phyloP scores from a whole-genome alignment of 2,797 vertebrate species.

The Enteromius anoplus region DNA sequence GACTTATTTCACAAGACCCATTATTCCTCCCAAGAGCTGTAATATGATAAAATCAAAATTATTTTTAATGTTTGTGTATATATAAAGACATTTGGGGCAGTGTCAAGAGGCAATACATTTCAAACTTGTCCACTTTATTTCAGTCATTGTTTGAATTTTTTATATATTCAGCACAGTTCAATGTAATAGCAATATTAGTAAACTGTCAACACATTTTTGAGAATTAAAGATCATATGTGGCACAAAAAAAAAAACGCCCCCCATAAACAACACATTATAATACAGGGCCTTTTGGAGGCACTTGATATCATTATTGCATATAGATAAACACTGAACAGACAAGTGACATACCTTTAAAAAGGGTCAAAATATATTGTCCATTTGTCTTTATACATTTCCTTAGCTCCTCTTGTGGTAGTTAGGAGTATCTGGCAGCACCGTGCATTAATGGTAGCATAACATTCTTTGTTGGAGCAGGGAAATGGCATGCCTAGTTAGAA shows the following conservation, averaged over 20 bases:
- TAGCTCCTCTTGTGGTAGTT: slow-evolving; percentile 64
- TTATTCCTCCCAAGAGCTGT: not conserved
- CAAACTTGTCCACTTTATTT: slow-evolving; percentile 72
- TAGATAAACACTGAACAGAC: slow-evolving; percentile 68
- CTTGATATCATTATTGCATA: slow-evolving; percentile 62
- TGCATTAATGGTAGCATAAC: slow-evolving; percentile 57
- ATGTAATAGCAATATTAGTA: slow-evolving; percentile 52
- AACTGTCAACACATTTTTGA: slow-evolving; percentile 63
- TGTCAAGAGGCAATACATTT: slow-evolving; percentile 17
- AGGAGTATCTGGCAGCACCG: slow-evolving; percentile 65
- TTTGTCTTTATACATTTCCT: slow-evolving; percentile 64
- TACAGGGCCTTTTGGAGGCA: slow-evolving; percentile 70
- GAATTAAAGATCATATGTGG: slow-evolving; percentile 63
- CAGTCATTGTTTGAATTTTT: slow-evolving; percentile 74
- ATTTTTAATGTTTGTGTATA: not conserved
- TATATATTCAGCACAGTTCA: slow-evolving; percentile 69
- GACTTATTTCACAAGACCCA: not conserved
- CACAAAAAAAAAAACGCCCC: slow-evolving; percentile 58
- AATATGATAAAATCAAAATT: not conserved
- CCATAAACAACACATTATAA: slow-evolving; percentile 58
- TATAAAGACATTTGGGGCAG: not conserved
- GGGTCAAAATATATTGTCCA: slow-evolving; percentile 65
- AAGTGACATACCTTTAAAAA: slow-evolving; percentile 63
- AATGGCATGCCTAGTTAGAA: slow-evolving; percentile 68
- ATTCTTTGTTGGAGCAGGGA: slow-evolving; percentile 62